Evolutionary conservation across 2,888 invertebrate genomes (phyloP).

Genomic region (Drosophila siamana): DNA sequence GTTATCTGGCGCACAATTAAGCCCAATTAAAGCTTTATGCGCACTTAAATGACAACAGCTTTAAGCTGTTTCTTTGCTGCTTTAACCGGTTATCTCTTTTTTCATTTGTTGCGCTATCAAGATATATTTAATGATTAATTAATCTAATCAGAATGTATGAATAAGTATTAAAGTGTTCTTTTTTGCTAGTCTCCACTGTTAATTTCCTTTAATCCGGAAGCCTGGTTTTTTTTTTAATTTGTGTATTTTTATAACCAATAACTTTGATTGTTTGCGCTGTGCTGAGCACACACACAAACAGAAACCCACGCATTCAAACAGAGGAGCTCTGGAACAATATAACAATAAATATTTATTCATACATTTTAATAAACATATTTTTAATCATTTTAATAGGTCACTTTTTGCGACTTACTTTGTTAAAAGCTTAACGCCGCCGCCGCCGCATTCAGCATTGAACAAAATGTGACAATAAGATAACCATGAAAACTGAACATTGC

Average conservation of each 20-base stretch:
- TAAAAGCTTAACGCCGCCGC: conserved; percentile 61
- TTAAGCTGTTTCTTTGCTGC: no score
- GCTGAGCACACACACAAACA: conserved; percentile 34
- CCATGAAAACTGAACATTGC: conserved; percentile 27
- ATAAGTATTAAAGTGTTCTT: conserved; percentile 6
- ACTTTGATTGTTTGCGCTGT: conserved; percentile 72
- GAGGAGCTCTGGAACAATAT: conserved; percentile 13
- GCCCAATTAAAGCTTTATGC: conserved; percentile 6
- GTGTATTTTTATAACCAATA: conserved; percentile 39
- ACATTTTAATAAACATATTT: conserved; percentile 33
- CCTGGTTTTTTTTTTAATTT: conserved; percentile 28
- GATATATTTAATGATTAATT: neutral
- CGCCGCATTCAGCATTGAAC: conserved; percentile 30
- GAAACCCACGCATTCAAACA: no score
- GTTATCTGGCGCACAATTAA: conserved; percentile 7
- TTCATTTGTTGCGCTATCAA: no score
- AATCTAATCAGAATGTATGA: neutral
- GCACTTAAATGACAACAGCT: conserved; percentile 6
- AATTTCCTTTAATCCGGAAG: conserved; percentile 60
- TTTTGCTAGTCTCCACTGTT: conserved; percentile 50
- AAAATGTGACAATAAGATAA: conserved; percentile 31
- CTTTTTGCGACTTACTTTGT: conserved; percentile 55
- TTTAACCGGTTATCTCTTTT: no score
- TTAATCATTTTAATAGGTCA: conserved; percentile 73
- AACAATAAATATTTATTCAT: conserved; percentile 10